Evolutionary conservation across 2,113 vertebrate genomes (phyloP).

Genomic region (Colaptes auratus): DNA sequence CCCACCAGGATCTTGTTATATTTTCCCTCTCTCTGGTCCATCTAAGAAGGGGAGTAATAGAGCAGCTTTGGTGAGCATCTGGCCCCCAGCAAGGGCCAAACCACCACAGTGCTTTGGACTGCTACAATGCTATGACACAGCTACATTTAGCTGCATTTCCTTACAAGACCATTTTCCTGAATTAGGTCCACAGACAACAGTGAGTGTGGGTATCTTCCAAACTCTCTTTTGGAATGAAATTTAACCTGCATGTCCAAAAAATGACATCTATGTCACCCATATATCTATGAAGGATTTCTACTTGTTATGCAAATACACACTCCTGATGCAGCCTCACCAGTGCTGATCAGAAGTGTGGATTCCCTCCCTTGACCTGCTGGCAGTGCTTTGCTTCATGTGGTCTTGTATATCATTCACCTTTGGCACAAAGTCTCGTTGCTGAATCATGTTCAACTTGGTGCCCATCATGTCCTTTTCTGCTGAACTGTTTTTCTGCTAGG

Average conservation of each 20-base stretch:
- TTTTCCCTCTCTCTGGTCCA: too few species aligned
- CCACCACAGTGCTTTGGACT: not conserved
- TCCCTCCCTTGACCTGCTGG: not conserved
- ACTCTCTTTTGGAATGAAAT: not conserved
- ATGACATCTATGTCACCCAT: not conserved
- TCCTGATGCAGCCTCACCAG: not conserved
- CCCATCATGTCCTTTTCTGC: not conserved
- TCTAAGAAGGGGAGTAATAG: too few species aligned
- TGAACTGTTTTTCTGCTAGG: not conserved
- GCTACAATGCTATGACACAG: not conserved
- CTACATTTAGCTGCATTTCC: not conserved
- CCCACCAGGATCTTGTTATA: too few species aligned
- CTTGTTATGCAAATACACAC: not conserved
- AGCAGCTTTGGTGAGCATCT: too few species aligned
- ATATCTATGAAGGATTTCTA: not conserved
- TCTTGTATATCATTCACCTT: not conserved
- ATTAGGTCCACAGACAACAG: not conserved
- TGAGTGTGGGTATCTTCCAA: not conserved
- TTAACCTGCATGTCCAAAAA: not conserved
- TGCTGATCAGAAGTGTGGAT: not conserved
- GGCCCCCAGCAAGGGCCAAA: too few species aligned
- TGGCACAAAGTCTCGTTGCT: not conserved
- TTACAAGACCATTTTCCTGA: not conserved
- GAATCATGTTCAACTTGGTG: not conserved
- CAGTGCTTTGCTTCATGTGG: not conserved